Conservation (phyloP, 1,140 invertebrate genomes). For the Nylanderia fulva region DNA sequence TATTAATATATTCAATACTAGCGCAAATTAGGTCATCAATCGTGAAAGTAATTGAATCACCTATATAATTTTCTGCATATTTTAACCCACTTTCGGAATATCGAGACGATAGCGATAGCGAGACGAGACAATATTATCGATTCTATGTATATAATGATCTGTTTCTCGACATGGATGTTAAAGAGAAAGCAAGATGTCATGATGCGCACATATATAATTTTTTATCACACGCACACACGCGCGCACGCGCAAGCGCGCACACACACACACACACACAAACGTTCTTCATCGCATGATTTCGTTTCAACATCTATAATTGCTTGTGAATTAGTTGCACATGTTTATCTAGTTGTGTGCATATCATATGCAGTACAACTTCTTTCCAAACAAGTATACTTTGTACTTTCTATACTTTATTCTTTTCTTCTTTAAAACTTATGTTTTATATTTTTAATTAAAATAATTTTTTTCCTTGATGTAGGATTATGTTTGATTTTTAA, state of each 20-base stretch:
- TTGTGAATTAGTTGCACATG: background rate
- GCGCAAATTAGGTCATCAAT: background rate
- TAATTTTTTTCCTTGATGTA: background rate
- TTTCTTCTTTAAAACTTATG: background rate
- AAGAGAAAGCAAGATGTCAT: slow-evolving; percentile 31
- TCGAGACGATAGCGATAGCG: background rate
- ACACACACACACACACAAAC: too few relatives aligned
- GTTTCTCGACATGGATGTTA: slow-evolving; percentile 19
- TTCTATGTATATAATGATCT: slow-evolving; percentile 22
- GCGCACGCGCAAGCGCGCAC: too few relatives aligned
- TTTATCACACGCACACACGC: background rate
- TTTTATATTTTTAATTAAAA: too few relatives aligned
- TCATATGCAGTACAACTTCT: background rate
- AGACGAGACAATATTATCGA: too few relatives aligned
- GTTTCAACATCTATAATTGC: background rate
- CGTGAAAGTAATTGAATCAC: slow-evolving; percentile 42
- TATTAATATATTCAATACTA: slow-evolving; percentile 33
- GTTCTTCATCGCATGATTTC: slow-evolving; percentile 7
- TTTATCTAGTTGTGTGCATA: background rate
- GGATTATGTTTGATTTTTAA: background rate
- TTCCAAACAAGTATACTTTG: background rate
- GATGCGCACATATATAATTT: background rate
- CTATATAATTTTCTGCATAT: slow-evolving; percentile 31
- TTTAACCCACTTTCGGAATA: slow-evolving; percentile 52
- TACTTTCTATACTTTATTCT: background rate